These are phyloP conservation scores for Lindbergichthys nudifrons DNA, from an alignment of 2,797 vertebrate species.

Conservation along the genomic window DNA sequence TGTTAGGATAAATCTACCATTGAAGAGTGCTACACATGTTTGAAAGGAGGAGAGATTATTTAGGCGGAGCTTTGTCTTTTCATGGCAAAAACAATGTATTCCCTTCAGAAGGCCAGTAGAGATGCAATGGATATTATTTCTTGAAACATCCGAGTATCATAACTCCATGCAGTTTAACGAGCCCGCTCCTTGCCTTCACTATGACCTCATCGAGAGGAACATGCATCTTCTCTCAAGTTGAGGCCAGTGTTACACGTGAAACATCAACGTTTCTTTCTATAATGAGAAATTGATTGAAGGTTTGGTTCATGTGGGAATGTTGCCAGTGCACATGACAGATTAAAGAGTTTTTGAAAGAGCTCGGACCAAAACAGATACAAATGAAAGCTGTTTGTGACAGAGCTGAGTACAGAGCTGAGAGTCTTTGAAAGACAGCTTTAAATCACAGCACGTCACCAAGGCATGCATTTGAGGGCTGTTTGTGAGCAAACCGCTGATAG, in stretches of 20 bases:
- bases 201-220: neutral
- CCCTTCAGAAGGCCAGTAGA: neutral
- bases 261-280: constrained; percentile 28
- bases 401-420: constrained; percentile 13
- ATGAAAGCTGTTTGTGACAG: constrained; percentile 34
- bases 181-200: neutral
- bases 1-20: constrained; percentile 26
- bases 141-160: neutral
- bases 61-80: neutral
- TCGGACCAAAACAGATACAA: constrained; percentile 30
- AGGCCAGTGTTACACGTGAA: constrained; percentile 1
- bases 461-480: constrained; percentile 6
- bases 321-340: constrained; percentile 12
- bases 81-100: constrained; percentile 24
- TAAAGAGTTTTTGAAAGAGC: constrained; percentile 18
- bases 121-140: constrained; percentile 1
- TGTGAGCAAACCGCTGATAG: neutral
- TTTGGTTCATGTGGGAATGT: constrained; percentile 17
- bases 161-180: constrained; percentile 18
- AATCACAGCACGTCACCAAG: constrained; percentile 1
- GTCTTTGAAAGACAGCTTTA: constrained; percentile 18
- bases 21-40: constrained; percentile 14
- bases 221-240: constrained; percentile 1
- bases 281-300: constrained; percentile 18
- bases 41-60: constrained; percentile 18